A percentile compares a stretch with the other conserved stretches of the same genome.
Evolutionary conservation across 2,797 vertebrate genomes (phyloP).

Genomic region (Denticeps clupeoides): DNA sequence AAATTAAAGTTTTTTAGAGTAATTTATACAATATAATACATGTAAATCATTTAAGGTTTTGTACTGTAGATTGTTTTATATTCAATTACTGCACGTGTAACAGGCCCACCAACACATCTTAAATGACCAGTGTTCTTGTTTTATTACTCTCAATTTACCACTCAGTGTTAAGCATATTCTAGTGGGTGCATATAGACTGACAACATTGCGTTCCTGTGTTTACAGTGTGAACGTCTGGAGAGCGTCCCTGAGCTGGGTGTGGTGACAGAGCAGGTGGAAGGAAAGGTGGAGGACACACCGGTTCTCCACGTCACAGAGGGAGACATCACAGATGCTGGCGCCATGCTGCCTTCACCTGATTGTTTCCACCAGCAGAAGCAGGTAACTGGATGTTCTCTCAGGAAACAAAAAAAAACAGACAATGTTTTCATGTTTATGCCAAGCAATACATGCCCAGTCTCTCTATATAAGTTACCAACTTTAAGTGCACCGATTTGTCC

Average conservation of each 20-base stretch:
- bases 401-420: no score
- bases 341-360: constrained; percentile 62
- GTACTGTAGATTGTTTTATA: no score
- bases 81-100: no score
- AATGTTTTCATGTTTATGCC: no score
- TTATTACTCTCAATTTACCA: background rate
- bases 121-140: no score
- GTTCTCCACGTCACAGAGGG: constrained; percentile 46
- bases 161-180: no score
- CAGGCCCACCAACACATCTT: no score
- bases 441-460: background rate
- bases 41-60: no score
- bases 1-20: no score
- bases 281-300: constrained; percentile 49
- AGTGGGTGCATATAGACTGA: no score
- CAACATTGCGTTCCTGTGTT: constrained; percentile 10
- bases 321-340: constrained; percentile 45
- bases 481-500: constrained; percentile 33
- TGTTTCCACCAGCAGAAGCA: constrained; percentile 75
- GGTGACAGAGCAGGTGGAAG: constrained; percentile 49
- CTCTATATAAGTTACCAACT: constrained; percentile 38
- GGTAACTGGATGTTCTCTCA: no score
- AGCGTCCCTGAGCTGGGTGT: constrained; percentile 57
- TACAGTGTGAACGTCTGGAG: constrained; percentile 70
- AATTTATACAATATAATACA: no score